phyloP scores from a whole-genome alignment of 23 tunicate species.

The Styela clava region DNA sequence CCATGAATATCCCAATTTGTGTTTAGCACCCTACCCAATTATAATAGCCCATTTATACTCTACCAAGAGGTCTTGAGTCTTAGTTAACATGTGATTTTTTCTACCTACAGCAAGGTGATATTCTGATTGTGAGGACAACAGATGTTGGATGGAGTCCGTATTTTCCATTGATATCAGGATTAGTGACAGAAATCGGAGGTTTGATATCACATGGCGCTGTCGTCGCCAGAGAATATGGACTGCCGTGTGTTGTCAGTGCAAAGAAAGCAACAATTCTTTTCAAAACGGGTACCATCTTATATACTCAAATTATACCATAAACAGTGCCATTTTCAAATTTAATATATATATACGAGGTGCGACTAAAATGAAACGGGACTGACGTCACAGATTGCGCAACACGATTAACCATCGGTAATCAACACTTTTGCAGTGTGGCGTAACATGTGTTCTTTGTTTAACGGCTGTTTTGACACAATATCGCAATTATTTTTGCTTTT shows the following conservation, averaged over 20 bases:
- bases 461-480: too few species aligned
- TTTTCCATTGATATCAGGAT: conserved; percentile 37
- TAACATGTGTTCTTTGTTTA: too few species aligned
- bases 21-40: too few species aligned
- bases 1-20: too few species aligned
- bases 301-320: not conserved
- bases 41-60: too few species aligned
- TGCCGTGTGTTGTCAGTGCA: conserved; percentile 37
- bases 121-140: conserved; percentile 33
- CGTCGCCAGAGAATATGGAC: conserved; percentile 31
- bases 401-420: too few species aligned
- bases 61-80: too few species aligned
- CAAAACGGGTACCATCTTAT: conserved; percentile 41
- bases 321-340: not conserved
- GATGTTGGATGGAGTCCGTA: conserved; percentile 53
- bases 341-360: not conserved
- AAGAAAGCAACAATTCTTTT: conserved; percentile 28
- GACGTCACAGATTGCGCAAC: too few species aligned
- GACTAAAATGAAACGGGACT: too few species aligned
- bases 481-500: too few species aligned
- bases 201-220: conserved; percentile 37
- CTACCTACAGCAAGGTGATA: conserved; percentile 44
- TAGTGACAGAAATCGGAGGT: conserved; percentile 41
- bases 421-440: too few species aligned
- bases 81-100: too few species aligned